These are phyloP conservation scores for Apeira syringaria DNA, from an alignment of 2,888 invertebrate species.

Conservation along the genomic window DNA sequence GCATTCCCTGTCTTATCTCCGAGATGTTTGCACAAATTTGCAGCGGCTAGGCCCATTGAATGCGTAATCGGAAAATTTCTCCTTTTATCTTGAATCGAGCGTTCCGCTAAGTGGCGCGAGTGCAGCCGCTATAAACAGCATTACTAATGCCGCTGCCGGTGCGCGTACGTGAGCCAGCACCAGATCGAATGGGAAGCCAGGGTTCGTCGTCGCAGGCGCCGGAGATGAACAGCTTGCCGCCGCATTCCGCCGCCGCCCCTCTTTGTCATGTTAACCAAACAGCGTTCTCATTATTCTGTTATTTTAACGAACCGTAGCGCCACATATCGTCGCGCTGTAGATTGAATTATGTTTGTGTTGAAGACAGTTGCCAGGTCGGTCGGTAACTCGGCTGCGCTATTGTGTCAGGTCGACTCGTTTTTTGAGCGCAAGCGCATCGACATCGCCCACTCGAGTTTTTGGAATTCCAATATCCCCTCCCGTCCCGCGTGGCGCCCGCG, in stretches of 20 bases:
- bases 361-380: slow-evolving; percentile 35
- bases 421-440: slow-evolving; percentile 57
- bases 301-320: slow-evolving; percentile 74
- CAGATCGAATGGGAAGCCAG: slow-evolving; percentile 68
- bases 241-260: slow-evolving; percentile 62
- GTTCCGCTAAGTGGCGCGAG: slow-evolving; percentile 28
- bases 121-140: slow-evolving; percentile 33
- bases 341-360: slow-evolving; percentile 31
- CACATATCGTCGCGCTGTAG: slow-evolving; percentile 30
- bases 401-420: slow-evolving; percentile 64
- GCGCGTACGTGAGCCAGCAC: slow-evolving; percentile 61
- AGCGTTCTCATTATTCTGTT: slow-evolving; percentile 73
- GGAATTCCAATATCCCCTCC: slow-evolving; percentile 63
- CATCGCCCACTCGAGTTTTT: slow-evolving; percentile 77
- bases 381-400: slow-evolving; percentile 41
- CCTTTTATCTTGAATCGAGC: slow-evolving; percentile 24
- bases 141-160: slow-evolving; percentile 41
- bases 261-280: slow-evolving; percentile 80
- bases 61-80: slow-evolving; percentile 26
- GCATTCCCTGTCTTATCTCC: slow-evolving; percentile 17
- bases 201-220: slow-evolving; percentile 54
- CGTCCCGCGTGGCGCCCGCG: slow-evolving; percentile 35
- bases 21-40: slow-evolving; percentile 20
- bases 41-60: slow-evolving; percentile 19
- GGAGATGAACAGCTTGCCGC: slow-evolving; percentile 52